Conservation (phyloP, 2,888 invertebrate genomes). For the Ornithoptera priamus region DNA sequence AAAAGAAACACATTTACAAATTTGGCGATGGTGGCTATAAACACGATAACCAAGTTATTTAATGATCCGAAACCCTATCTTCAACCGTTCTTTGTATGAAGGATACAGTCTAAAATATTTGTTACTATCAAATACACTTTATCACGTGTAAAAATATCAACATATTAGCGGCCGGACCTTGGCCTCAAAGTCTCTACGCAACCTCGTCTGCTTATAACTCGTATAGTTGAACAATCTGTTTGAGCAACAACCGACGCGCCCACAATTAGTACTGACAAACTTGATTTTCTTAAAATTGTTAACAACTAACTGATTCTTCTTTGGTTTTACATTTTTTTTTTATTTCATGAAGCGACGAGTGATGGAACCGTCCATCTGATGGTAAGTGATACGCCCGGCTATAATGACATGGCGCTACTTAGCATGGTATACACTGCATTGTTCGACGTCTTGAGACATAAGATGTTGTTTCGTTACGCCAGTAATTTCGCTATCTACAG, state of each 20-base stretch:
- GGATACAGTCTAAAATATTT: slow-evolving; percentile 32
- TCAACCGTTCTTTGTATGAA: background rate
- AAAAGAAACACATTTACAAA: background rate
- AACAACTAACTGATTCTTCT: background rate
- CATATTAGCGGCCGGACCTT: slow-evolving; percentile 70
- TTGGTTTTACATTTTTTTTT: no score
- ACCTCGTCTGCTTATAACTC: slow-evolving; percentile 57
- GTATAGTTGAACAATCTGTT: slow-evolving; percentile 66
- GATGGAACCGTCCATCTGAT: no score
- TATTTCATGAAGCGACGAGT: no score
- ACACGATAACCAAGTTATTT: background rate
- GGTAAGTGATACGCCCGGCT: no score
- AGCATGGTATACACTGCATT: no score
- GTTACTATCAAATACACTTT: slow-evolving; percentile 43
- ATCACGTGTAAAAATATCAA: slow-evolving; percentile 63
- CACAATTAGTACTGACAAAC: slow-evolving; percentile 39
- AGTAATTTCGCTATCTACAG: no score
- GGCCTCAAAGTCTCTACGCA: slow-evolving; percentile 68
- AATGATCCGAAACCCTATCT: background rate
- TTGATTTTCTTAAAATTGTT: slow-evolving; percentile 4
- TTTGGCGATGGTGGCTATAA: background rate
- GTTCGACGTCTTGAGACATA: no score
- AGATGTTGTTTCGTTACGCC: no score
- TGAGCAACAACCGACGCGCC: slow-evolving; percentile 67
- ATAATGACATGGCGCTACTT: no score